phyloP scores from a whole-genome alignment of 2,888 invertebrate genomes.

The Synanthedon andrenaeformis region DNA sequence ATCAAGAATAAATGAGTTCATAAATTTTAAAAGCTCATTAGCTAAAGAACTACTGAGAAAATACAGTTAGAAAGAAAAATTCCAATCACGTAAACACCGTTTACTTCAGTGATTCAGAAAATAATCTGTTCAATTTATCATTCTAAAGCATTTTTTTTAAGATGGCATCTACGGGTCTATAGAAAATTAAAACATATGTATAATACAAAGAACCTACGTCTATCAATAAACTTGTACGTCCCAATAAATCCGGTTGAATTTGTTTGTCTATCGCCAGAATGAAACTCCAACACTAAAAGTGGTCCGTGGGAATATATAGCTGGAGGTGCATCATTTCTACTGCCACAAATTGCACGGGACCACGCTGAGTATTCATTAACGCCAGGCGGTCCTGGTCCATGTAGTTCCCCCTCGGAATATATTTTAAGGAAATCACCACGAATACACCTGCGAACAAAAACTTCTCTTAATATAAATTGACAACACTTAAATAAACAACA shows the following conservation, averaged over 20 bases:
- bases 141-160: too few relatives aligned
- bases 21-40: too few relatives aligned
- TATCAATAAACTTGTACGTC: slow-evolving; percentile 81
- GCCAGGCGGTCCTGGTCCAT: slow-evolving; percentile 75
- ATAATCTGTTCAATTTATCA: too few relatives aligned
- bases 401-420: slow-evolving; percentile 81
- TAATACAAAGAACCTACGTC: slow-evolving; percentile 73
- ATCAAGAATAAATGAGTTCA: too few relatives aligned
- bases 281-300: slow-evolving; percentile 79
- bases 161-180: too few relatives aligned
- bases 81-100: too few relatives aligned
- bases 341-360: slow-evolving; percentile 80
- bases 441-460: slow-evolving; percentile 72
- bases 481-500: background rate
- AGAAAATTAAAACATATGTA: too few relatives aligned
- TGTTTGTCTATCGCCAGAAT: slow-evolving; percentile 64
- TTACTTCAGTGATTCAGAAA: too few relatives aligned
- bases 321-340: slow-evolving; percentile 76
- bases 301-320: slow-evolving; percentile 81
- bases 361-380: slow-evolving; percentile 85
- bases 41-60: too few relatives aligned
- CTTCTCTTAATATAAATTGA: background rate
- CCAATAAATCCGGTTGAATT: slow-evolving; percentile 79
- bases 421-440: slow-evolving; percentile 82
- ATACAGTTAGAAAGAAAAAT: too few relatives aligned